Conservation (phyloP, 1,140 invertebrate species). For the Papilio dardanus region DNA sequence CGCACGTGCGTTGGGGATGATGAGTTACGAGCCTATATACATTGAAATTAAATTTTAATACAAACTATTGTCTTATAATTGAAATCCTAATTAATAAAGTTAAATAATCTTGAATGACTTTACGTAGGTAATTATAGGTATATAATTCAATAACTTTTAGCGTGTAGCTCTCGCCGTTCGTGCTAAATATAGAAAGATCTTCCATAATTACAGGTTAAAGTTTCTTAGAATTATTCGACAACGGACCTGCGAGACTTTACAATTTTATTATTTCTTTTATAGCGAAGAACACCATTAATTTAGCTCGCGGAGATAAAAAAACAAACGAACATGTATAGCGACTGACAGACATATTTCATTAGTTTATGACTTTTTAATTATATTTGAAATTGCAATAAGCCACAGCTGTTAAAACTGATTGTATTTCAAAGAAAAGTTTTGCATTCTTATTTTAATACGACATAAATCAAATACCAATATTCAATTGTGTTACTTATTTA, state of each 20-base stretch:
- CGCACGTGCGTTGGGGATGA: conserved; percentile 61
- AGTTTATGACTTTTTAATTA: conserved; percentile 18
- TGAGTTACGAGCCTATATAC: conserved; percentile 58
- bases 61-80: too few species aligned
- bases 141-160: neutral
- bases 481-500: neutral
- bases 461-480: neutral
- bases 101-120: too few species aligned
- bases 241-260: neutral
- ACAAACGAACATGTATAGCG: neutral
- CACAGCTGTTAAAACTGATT: neutral
- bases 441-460: neutral
- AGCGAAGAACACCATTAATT: neutral
- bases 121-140: too few species aligned
- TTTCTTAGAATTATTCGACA: conserved; percentile 8
- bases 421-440: neutral
- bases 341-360: conserved; percentile 5
- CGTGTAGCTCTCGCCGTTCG: neutral
- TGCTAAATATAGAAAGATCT: conserved; percentile 1
- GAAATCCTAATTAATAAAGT: too few species aligned
- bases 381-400: conserved; percentile 12
- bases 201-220: neutral
- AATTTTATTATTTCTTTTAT: neutral
- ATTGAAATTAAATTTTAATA: too few species aligned
- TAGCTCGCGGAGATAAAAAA: neutral